Base-by-base conservation (phyloP, 2,113 vertebrate species). In the Pedionomus torquatus region DNA sequence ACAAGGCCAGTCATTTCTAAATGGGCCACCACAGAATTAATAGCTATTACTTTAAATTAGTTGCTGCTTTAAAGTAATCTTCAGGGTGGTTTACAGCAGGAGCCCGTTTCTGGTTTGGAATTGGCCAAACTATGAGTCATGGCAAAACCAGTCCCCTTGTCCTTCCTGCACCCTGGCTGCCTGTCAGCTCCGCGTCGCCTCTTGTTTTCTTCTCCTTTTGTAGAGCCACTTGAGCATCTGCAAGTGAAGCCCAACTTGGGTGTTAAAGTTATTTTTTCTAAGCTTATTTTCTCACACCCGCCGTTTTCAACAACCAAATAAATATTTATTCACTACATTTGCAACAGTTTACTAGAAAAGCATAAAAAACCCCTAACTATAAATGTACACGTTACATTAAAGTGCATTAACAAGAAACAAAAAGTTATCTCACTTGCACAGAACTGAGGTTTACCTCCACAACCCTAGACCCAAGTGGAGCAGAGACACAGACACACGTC, bases 261-360 rank as follows among this genome's bases (percentile, higher is more conserved):
- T 90, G 51, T 55, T 82, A 26, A 44, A 31, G 23, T 20, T 35
- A 6, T 28, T 68, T 90, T 88, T 70, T 66, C 41, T 76, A 81
- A 39, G 64, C 66, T 83, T 79, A 68, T 80, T 91, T 95, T 83
- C 82, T 95, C 70, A 77, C 43, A 83, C 58, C 49, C 64, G 63
- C 61, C 35, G 55, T 43, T 92, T 84, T 76, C 86, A 71, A 89
- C 71, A 95, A 80, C 14, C 55, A 87, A 51, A 69, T 85, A 89
- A 71, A 83, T 94, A 96, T 97, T 96, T 98, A 98, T 98, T 98
- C 70, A 24, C 83, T 95, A 94, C 46, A 51, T 92, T 91, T 94
- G 86, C 82, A 94, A 87, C 71, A 77, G 57, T 90, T 96, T 63
- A 79, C 97, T 97, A 96, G 87, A 97, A 98, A 98, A 93, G 85